Evolutionary conservation across 2,797 vertebrate genomes (phyloP), one percentile per base, ranked within the genome.

Genomic region (Columba guinea): DNA sequence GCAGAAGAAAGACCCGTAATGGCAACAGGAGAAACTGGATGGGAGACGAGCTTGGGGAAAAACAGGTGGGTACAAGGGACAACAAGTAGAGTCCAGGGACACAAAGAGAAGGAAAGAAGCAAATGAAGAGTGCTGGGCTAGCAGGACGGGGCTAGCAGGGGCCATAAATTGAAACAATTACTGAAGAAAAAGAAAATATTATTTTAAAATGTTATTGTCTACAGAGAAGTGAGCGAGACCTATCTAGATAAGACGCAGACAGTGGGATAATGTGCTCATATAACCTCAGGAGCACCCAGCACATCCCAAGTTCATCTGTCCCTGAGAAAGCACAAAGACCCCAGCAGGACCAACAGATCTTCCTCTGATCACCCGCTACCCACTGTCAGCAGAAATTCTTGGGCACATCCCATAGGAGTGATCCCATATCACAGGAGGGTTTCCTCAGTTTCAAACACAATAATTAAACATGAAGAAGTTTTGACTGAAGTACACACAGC

Each of bases 231-330:
- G 6, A 37, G 30, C 5, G 13, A 39, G 39, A 75, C 11, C 34
- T 21, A 14, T 24, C 48, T 53, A 48, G n/a, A 11, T 7, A 24
- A 69, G 51, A 21, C 4, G 14, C 27, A 52, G 34, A 39, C 16
- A 28, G 51, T 0, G 23, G 17, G 37, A 51, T 18, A 34, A 65
- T 1, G 3, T 76, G n/a, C 39, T 65, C 51, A 56, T 21, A 14
- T 3, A 46, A 14, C 55, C 32, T 0, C 0, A 75, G 39, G 27
- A 53, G 3, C 53, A 79, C 4, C 7, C 28, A 30, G 12, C 26
- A 9, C 16, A 21, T 13, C 18, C 24, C 23, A 67, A 53, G 26
- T 3, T 1, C 18, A 11, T 60, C 9, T 6, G 1, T 5, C 22
- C 27, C 82, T 23, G 39, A 44, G 11, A 46, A 91, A 37, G n/a